Conservation (phyloP, 2,113 vertebrate species). For the Anser cygnoides region DNA sequence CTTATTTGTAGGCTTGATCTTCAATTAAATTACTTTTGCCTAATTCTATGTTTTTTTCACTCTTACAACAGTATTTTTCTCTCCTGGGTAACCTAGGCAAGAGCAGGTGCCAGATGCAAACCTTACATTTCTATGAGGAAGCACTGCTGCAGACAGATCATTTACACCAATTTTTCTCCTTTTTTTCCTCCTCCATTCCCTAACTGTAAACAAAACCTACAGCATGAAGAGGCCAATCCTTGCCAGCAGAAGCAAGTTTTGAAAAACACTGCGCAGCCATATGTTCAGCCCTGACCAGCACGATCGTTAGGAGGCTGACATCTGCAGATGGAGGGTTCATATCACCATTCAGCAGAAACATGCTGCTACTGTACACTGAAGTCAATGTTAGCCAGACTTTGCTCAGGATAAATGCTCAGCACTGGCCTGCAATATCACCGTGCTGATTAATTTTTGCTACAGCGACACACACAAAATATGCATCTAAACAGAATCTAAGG, state of each 20-base stretch:
- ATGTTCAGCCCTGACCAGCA: constrained; percentile 49
- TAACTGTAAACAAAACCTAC: constrained; percentile 30
- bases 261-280: constrained; percentile 41
- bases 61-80: neutral
- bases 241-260: constrained; percentile 53
- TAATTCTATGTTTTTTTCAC: neutral
- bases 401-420: constrained; percentile 21
- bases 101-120: constrained; percentile 34
- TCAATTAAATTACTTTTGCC: neutral
- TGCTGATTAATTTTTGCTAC: constrained; percentile 8
- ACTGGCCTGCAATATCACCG: neutral
- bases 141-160: neutral
- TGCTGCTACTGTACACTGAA: constrained; percentile 3
- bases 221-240: constrained; percentile 58
- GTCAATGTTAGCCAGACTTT: constrained; percentile 30
- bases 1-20: neutral
- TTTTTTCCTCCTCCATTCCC: neutral
- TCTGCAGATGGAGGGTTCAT: constrained; percentile 39
- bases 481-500: neutral
- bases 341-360: constrained; percentile 13
- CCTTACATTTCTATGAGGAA: constrained; percentile 6
- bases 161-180: neutral
- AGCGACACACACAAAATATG: neutral
- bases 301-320: constrained; percentile 34
- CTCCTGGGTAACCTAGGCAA: neutral